Percentiles rank a stretch among this genome's conserved stretches.
phyloP scores from a whole-genome alignment of 2,113 vertebrate genomes.

The Brachyistius frenatus region DNA sequence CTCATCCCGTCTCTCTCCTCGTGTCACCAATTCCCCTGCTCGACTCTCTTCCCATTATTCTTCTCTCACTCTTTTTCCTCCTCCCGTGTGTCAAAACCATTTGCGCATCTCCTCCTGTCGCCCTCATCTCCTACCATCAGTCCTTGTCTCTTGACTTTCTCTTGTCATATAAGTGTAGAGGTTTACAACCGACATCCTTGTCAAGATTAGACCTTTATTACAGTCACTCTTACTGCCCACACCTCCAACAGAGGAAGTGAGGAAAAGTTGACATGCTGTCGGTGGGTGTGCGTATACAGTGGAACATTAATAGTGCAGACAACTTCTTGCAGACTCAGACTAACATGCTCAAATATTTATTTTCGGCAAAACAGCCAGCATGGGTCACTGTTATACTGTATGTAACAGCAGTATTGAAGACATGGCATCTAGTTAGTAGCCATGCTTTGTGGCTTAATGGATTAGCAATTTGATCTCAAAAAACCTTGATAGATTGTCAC shows the following conservation, averaged over 20 bases:
- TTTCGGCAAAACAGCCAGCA: slow-evolving; percentile 6
- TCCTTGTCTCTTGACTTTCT: slow-evolving; percentile 33
- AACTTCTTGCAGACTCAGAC: slow-evolving; percentile 22
- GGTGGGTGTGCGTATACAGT: slow-evolving; percentile 18
- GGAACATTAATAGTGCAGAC: slow-evolving; percentile 37
- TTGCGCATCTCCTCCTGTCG: slow-evolving; percentile 3
- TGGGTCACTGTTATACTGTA: not conserved
- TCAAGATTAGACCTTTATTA: slow-evolving; percentile 53
- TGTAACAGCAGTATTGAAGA: not conserved
- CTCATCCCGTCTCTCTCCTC: not conserved
- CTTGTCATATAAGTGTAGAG: slow-evolving; percentile 19
- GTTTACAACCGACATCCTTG: slow-evolving; percentile 42
- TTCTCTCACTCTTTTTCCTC: not conserved
- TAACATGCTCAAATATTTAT: slow-evolving; percentile 32
- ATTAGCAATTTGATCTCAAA: no score
- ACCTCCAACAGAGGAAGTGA: slow-evolving; percentile 38
- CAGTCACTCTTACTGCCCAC: slow-evolving; percentile 35
- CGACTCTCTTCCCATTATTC: not conserved
- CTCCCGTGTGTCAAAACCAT: slow-evolving; percentile 21
- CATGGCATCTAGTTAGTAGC: not conserved
- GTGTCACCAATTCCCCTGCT: not conserved
- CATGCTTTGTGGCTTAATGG: no score
- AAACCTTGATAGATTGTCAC: no score
- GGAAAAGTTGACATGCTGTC: slow-evolving; percentile 51
- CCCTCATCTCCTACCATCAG: not conserved